phyloP scores from a whole-genome alignment of 2,888 invertebrate genomes.

The Blastobasis adustella region DNA sequence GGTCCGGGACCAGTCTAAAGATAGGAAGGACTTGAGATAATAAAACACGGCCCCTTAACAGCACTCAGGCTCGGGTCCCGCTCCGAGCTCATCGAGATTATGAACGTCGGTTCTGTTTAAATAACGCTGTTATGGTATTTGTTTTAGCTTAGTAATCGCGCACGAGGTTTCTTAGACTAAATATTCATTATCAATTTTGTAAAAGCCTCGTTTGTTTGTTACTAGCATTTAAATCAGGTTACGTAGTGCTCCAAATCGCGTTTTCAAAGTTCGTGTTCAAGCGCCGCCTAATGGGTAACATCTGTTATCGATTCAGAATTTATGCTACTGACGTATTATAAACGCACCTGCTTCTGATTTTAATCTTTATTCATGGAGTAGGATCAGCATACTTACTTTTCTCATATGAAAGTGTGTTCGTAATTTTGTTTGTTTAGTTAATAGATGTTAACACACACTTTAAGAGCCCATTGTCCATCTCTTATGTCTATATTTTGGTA shows the following conservation, averaged over 20 bases:
- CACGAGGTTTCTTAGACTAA: constrained; percentile 24
- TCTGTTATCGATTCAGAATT: constrained; percentile 66
- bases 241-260: constrained; percentile 47
- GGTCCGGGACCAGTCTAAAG: constrained; percentile 42
- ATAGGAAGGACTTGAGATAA: constrained; percentile 56
- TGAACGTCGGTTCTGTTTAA: constrained; percentile 50
- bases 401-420: constrained; percentile 26
- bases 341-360: constrained; percentile 57
- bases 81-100: constrained; percentile 45
- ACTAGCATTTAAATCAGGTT: too few species aligned
- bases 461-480: constrained; percentile 43
- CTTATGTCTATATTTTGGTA: constrained; percentile 18
- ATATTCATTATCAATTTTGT: not conserved
- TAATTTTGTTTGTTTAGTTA: constrained; percentile 47
- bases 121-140: constrained; percentile 47
- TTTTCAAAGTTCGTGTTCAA: constrained; percentile 40
- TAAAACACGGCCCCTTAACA: constrained; percentile 47
- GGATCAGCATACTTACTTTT: constrained; percentile 24
- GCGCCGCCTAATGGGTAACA: constrained; percentile 54
- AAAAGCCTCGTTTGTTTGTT: too few species aligned
- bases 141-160: constrained; percentile 30
- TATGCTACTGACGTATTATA: too few species aligned
- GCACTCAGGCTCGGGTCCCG: constrained; percentile 44
- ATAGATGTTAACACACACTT: constrained; percentile 38
- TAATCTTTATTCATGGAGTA: constrained; percentile 29